phyloP scores from a whole-genome alignment of 2,113 vertebrate genomes.

The Oryzias celebensis region DNA sequence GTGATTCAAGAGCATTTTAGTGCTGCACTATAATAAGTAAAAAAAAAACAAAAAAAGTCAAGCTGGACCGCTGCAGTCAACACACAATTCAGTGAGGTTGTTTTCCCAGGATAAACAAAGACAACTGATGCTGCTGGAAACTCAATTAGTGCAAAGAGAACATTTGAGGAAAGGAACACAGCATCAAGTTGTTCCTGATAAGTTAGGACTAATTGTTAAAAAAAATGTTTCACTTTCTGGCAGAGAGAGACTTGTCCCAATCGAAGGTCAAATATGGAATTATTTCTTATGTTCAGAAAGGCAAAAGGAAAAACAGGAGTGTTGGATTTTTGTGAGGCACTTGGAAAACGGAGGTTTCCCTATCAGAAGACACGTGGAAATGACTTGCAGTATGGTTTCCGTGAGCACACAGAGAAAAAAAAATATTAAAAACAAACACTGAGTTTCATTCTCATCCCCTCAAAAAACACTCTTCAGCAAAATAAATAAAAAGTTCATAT shows the following conservation, averaged over 20 bases:
- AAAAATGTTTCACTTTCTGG: not conserved
- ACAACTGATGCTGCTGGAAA: not conserved
- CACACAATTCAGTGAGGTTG: not conserved
- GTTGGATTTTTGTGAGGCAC: constrained; percentile 54
- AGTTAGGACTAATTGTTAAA: not conserved
- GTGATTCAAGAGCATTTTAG: constrained; percentile 40
- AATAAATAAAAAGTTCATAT: constrained; percentile 67
- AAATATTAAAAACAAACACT: constrained; percentile 44
- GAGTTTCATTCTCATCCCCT: constrained; percentile 30
- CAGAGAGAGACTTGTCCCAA: not conserved
- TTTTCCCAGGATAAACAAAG: not conserved
- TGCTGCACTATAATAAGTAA: constrained; percentile 31
- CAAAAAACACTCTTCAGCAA: constrained; percentile 48
- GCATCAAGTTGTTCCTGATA: not conserved
- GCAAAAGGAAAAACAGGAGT: not conserved
- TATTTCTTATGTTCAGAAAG: constrained; percentile 8
- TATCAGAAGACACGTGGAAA: constrained; percentile 26
- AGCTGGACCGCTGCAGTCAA: constrained; percentile 2
- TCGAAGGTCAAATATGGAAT: not conserved
- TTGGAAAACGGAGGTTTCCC: constrained; percentile 41
- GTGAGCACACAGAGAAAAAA: constrained; percentile 49
- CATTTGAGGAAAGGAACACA: not conserved
- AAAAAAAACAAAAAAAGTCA: constrained; percentile 2
- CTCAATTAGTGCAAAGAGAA: constrained; percentile 7
- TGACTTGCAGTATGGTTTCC: constrained; percentile 37